Base-by-base conservation (phyloP, 2,797 vertebrate species). In the Scolopax rusticola region DNA sequence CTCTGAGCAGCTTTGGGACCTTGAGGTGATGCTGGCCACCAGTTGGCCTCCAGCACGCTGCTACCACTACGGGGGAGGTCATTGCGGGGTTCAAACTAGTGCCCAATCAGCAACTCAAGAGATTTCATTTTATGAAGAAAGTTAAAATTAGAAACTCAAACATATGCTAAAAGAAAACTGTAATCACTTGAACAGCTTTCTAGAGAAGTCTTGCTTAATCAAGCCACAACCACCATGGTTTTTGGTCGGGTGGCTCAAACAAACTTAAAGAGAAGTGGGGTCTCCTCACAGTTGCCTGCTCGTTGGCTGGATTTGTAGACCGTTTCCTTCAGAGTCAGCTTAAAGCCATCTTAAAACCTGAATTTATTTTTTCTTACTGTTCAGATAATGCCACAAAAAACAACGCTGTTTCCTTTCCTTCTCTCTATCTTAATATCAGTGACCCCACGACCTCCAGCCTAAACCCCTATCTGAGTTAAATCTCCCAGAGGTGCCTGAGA, bases 401-500 rank as follows among this genome's bases (percentile, higher is more conserved):
- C 83, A 90, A 74, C 0, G 8, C 64, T 48, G 79, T 57, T 97
- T 94, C 86, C 79, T 48, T 80, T 71, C 78, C 79, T 89, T 75
- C 65, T 74, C 71, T 84, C 81, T 93, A 69, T 96, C 95, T 87
- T 90, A 94, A 57, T 91, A 95, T 87, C 91, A 82, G 77, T 32
- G 80, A 93, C 94, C 88, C 32, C 57, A 40, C 0, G 40, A 92
- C 96, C 94, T 84, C 74, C 88, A 94, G 92, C 65, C 96, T 97
- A 96, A 96, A 93, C 85, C 84, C 77, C 73, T 92, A 87, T 95
- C 97, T 69, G 74, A 95, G 82, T 87, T 95, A 95, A 96, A 95
- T 95, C 95, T 96, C 93, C 92, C 93, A 85, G 95, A 96, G 93
- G 95, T 95, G 95, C 81, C 90, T 40, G 67, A 95, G 95, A 95